A percentile compares a stretch with the other conserved stretches of the same genome.
Evolutionary conservation across 2,797 vertebrate species (phyloP).

Genomic region (Ammospiza maritima): DNA sequence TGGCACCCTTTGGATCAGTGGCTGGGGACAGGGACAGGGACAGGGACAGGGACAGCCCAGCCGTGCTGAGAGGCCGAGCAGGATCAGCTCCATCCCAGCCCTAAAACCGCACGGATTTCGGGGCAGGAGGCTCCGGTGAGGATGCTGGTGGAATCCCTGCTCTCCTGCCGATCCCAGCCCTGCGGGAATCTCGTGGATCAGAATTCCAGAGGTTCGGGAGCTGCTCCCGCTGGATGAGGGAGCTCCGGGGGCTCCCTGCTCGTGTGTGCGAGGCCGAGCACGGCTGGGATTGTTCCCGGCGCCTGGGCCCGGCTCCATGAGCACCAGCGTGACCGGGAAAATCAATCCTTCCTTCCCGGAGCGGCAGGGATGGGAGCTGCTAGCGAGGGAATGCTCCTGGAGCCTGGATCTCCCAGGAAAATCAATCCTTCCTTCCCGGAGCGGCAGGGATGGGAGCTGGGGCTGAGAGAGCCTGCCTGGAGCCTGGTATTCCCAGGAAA

Average conservation of each 20-base stretch:
- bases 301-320: neutral
- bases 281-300: neutral
- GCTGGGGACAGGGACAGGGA: neutral
- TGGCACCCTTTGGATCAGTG: neutral
- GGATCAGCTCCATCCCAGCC: neutral
- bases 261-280: neutral
- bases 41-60: neutral
- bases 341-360: neutral
- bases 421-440: too few relatives aligned
- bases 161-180: neutral
- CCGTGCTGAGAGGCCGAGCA: neutral
- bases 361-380: too few relatives aligned
- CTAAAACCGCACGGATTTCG: fast-evolving
- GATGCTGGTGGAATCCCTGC: neutral
- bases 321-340: neutral
- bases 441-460: too few relatives aligned
- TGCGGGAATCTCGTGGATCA: neutral
- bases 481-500: too few relatives aligned
- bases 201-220: neutral
- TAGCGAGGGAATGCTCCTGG: too few relatives aligned
- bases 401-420: too few relatives aligned
- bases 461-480: too few relatives aligned
- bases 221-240: neutral
- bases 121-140: neutral
- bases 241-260: neutral